Evolutionary conservation across 1,140 invertebrate species (phyloP).

Genomic region (Euwallacea similis): DNA sequence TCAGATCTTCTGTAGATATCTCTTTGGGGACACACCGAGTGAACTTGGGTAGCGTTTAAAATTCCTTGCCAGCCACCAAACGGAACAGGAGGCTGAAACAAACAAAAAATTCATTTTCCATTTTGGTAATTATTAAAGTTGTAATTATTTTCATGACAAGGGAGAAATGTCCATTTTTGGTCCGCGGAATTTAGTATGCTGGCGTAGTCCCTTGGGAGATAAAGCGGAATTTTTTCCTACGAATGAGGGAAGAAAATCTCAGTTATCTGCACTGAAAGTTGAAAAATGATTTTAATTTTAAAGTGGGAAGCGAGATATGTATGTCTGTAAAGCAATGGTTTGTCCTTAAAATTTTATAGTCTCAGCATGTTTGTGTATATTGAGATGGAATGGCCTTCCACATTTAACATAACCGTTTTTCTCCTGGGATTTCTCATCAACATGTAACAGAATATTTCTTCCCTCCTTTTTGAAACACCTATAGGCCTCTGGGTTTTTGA

Average conservation of each 20-base stretch:
- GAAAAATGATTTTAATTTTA: neutral
- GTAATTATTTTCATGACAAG: neutral
- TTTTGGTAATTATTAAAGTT: neutral
- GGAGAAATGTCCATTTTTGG: neutral
- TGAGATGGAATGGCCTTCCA: too few relatives aligned
- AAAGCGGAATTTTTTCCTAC: neutral
- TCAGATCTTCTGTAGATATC: slow-evolving; percentile 67
- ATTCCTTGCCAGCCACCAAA: slow-evolving; percentile 62
- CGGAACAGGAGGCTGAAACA: slow-evolving; percentile 62
- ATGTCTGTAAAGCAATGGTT: too few relatives aligned
- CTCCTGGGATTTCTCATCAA: too few relatives aligned
- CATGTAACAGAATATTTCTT: too few relatives aligned
- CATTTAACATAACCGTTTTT: too few relatives aligned
- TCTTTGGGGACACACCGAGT: slow-evolving; percentile 70
- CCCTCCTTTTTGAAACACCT: too few relatives aligned
- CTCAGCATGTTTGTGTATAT: too few relatives aligned
- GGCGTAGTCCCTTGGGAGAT: neutral
- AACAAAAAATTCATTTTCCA: neutral
- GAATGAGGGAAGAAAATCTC: neutral
- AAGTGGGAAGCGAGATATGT: too few relatives aligned
- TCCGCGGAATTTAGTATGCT: neutral
- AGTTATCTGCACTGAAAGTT: neutral
- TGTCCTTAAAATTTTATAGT: too few relatives aligned
- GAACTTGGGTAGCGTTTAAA: slow-evolving; percentile 62
- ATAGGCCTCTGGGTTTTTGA: too few relatives aligned